Evolutionary conservation across 2,797 vertebrate genomes (phyloP).

Genomic region (Sebastes taczanowskii): DNA sequence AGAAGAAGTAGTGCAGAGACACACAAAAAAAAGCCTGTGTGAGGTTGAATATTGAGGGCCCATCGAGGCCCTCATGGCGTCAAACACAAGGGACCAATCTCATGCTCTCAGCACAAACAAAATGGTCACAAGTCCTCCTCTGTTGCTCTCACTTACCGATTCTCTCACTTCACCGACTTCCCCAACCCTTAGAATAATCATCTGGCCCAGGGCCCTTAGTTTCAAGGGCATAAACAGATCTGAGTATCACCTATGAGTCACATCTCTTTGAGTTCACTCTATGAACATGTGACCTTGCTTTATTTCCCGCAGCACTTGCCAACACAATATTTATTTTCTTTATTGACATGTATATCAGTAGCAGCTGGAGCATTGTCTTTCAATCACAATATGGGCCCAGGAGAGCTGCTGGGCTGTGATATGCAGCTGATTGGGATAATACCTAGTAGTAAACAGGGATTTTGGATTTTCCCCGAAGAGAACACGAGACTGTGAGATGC

Average conservation of each 20-base stretch:
- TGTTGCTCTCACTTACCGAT: conserved; percentile 82
- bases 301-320: conserved; percentile 2
- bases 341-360: conserved; percentile 20
- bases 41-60: conserved; percentile 65
- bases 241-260: conserved; percentile 46
- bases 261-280: conserved; percentile 1
- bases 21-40: conserved; percentile 27
- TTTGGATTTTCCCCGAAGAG: conserved; percentile 45
- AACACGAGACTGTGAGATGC: conserved; percentile 34
- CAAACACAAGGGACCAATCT: conserved; percentile 83
- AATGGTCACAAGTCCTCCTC: conserved; percentile 86
- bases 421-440: conserved; percentile 61
- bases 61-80: conserved; percentile 60
- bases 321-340: conserved; percentile 36
- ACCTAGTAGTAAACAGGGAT: conserved; percentile 55
- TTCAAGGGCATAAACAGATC: conserved; percentile 81
- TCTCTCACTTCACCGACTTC: conserved; percentile 87
- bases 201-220: conserved; percentile 82
- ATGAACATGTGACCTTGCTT: conserved; percentile 24
- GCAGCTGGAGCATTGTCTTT: conserved; percentile 43
- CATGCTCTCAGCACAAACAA: conserved; percentile 88
- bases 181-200: conserved; percentile 89
- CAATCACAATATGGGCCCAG: conserved; percentile 21
- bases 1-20: conserved; percentile 19
- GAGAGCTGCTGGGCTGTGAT: conserved; percentile 39